A percentile compares a stretch with the other conserved stretches of the same genome.
These are phyloP conservation scores for Allygus modestus DNA, from an alignment of 2,888 invertebrate genomes.

Conservation along the genomic window DNA sequence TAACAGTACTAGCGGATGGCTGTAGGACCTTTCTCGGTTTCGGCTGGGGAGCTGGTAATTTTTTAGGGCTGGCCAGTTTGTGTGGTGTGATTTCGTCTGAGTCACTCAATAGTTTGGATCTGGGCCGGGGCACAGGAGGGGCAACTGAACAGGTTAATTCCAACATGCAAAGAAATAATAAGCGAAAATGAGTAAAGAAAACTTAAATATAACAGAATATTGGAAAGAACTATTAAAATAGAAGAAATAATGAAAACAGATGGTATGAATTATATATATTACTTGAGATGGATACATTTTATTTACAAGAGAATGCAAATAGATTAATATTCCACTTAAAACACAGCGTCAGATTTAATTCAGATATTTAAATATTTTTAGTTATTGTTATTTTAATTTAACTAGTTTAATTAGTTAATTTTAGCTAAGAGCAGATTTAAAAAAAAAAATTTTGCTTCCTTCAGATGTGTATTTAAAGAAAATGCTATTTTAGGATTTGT, in stretches of 20 bases:
- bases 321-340: no score
- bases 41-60: slow-evolving; percentile 26
- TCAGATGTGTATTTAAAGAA: no score
- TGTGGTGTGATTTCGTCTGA: slow-evolving; percentile 1
- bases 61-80: slow-evolving; percentile 4
- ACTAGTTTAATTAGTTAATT: no score
- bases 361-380: no score
- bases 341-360: no score
- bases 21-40: slow-evolving; percentile 11
- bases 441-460: no score
- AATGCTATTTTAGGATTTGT: no score
- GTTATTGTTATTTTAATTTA: no score
- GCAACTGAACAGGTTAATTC: slow-evolving; percentile 51
- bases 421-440: no score
- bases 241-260: slow-evolving; percentile 7
- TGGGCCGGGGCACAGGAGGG: slow-evolving; percentile 59
- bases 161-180: slow-evolving; percentile 59
- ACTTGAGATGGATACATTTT: no score
- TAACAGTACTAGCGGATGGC: background rate
- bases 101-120: slow-evolving; percentile 24
- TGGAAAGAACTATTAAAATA: slow-evolving; percentile 1
- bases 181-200: slow-evolving; percentile 8
- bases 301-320: no score
- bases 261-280: background rate
- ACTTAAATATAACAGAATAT: slow-evolving; percentile 18